phyloP scores from a whole-genome alignment of 2,888 invertebrate genomes.

The Campoletis raptor region DNA sequence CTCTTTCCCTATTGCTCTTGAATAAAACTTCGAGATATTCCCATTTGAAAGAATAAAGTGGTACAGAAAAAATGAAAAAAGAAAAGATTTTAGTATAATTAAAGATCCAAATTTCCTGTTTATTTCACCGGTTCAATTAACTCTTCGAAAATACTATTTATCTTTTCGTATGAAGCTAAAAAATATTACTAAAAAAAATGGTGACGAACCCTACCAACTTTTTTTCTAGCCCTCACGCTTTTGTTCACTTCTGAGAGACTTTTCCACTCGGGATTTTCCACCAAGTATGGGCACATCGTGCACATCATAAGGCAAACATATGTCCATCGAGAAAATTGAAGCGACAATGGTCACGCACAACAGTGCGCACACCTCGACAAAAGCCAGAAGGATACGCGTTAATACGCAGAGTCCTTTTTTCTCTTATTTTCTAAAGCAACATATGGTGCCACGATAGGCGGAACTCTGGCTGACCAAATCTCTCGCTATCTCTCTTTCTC shows the following conservation, averaged over 20 bases:
- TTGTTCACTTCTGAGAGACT: constrained; percentile 19
- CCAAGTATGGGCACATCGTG: constrained; percentile 1
- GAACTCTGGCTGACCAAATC: constrained; percentile 67
- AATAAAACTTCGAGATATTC: background rate
- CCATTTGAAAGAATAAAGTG: background rate
- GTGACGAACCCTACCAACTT: background rate
- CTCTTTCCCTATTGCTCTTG: background rate
- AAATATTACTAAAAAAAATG: background rate
- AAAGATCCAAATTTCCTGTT: background rate
- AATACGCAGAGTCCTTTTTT: constrained; percentile 70
- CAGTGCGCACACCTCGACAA: constrained; percentile 70
- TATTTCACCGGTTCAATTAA: background rate
- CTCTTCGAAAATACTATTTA: background rate
- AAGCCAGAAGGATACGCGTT: constrained; percentile 76
- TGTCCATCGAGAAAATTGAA: constrained; percentile 56
- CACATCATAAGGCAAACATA: constrained; percentile 63
- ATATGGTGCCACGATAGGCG: constrained; percentile 73
- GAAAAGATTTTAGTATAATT: background rate
- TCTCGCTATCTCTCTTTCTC: background rate
- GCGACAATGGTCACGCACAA: constrained; percentile 59
- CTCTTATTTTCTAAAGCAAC: constrained; percentile 61
- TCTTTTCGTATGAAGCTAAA: background rate
- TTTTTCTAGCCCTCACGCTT: background rate
- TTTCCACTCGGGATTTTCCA: constrained; percentile 52
- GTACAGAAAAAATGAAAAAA: too few relatives aligned